phyloP scores from a whole-genome alignment of 2,113 vertebrate genomes.

The Chionis minor region DNA sequence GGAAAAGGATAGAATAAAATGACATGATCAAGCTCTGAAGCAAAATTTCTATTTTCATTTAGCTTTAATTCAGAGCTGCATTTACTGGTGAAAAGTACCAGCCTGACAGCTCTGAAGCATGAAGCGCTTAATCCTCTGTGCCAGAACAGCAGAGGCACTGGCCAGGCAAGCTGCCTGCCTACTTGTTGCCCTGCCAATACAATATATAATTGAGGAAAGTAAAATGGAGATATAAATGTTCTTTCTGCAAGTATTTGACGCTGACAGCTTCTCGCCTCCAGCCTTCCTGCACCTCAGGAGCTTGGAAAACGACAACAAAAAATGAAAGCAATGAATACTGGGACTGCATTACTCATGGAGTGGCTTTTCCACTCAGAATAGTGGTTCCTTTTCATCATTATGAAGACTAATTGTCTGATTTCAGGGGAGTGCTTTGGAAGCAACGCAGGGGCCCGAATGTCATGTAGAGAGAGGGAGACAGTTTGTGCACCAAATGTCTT shows the following conservation, averaged over 20 bases:
- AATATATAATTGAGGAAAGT: neutral
- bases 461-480: neutral
- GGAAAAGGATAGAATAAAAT: neutral
- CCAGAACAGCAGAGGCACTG: neutral
- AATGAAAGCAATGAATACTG: neutral
- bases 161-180: slow-evolving; percentile 1
- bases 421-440: neutral
- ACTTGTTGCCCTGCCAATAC: neutral
- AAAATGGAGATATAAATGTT: neutral
- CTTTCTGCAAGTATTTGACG: neutral
- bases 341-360: neutral
- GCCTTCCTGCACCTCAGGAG: neutral
- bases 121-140: neutral
- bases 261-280: neutral
- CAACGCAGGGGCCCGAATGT: neutral
- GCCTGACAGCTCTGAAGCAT: slow-evolving; percentile 10
- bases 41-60: slow-evolving; percentile 2
- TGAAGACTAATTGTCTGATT: neutral
- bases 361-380: neutral
- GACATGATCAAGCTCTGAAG: neutral
- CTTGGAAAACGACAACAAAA: neutral
- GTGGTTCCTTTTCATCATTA: neutral
- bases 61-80: neutral
- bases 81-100: neutral
- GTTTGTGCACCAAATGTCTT: neutral